These are phyloP conservation scores for Panagrolaimus sp. DNA, from an alignment of 1,140 invertebrate species.

Conservation along the genomic window DNA sequence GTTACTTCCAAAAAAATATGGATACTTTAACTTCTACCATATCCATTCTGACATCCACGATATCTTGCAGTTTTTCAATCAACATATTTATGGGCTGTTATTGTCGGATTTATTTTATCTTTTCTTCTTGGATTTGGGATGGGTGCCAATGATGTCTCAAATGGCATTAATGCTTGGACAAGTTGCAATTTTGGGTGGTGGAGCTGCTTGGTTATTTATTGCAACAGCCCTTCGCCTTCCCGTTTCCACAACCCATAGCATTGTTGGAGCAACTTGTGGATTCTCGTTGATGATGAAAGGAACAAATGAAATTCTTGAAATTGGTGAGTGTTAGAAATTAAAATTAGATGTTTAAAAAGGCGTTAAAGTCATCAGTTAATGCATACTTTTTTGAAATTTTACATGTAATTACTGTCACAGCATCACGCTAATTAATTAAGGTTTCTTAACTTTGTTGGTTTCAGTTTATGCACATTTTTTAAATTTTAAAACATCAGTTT, in stretches of 20 bases:
- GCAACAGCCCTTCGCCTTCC: conserved; percentile 87
- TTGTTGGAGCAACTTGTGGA: conserved; percentile 90
- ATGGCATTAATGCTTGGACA: conserved; percentile 55
- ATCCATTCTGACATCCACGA: neutral
- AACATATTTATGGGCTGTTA: conserved; percentile 62
- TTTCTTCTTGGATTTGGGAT: conserved; percentile 93
- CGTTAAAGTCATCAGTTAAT: too few relatives aligned
- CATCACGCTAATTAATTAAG: too few relatives aligned
- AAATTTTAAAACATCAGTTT: too few relatives aligned
- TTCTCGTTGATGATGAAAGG: conserved; percentile 85
- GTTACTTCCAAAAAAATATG: too few relatives aligned
- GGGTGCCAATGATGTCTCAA: conserved; percentile 77
- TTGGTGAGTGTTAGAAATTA: too few relatives aligned
- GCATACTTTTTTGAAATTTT: too few relatives aligned
- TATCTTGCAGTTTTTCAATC: conserved; percentile 32
- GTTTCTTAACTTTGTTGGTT: too few relatives aligned
- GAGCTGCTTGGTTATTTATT: conserved; percentile 80
- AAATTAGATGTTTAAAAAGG: too few relatives aligned
- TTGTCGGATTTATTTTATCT: conserved; percentile 83
- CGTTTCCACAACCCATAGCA: conserved; percentile 86
- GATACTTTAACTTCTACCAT: neutral
- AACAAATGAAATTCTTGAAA: conserved; percentile 71
- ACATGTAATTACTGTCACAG: too few relatives aligned
- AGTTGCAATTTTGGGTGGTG: conserved; percentile 65
- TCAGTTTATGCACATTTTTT: too few relatives aligned